phyloP scores from a whole-genome alignment of 35 echinoderm and acorn worm species.

The Lytechinus variegatus region DNA sequence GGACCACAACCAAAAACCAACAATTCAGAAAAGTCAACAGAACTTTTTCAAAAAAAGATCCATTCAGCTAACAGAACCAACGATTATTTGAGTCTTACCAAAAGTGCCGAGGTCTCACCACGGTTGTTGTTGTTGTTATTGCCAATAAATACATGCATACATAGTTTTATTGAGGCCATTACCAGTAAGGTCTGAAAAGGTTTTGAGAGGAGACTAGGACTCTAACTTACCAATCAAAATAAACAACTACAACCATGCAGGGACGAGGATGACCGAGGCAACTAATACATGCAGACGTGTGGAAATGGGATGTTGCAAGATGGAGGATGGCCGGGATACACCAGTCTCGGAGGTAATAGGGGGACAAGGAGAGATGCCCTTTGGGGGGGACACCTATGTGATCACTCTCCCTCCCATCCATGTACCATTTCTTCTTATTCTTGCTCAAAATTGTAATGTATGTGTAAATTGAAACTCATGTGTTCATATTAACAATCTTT shows the following conservation, averaged over 20 bases:
- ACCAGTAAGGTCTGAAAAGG: too few relatives aligned
- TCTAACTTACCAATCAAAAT: constrained; percentile 32
- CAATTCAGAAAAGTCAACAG: too few relatives aligned
- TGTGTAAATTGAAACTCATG: neutral
- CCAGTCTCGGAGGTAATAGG: neutral
- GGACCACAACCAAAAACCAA: too few relatives aligned
- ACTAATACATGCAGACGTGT: constrained; percentile 29
- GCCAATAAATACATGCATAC: too few relatives aligned
- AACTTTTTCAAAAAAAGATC: too few relatives aligned
- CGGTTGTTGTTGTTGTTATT: too few relatives aligned
- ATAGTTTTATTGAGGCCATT: too few relatives aligned
- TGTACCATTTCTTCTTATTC: neutral
- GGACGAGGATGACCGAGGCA: constrained; percentile 8
- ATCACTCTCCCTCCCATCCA: neutral
- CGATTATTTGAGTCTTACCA: too few relatives aligned
- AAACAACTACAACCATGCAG: constrained; percentile 41
- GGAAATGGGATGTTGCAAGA: neutral
- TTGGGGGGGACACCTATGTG: neutral
- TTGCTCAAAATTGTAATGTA: neutral
- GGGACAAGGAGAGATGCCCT: neutral
- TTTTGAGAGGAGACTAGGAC: neutral
- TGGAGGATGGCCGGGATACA: neutral
- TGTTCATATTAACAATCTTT: too few relatives aligned
- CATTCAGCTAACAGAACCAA: too few relatives aligned
- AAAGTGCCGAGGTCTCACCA: too few relatives aligned